Conservation (phyloP, 2,797 vertebrate species). For the Falco columbarius region DNA sequence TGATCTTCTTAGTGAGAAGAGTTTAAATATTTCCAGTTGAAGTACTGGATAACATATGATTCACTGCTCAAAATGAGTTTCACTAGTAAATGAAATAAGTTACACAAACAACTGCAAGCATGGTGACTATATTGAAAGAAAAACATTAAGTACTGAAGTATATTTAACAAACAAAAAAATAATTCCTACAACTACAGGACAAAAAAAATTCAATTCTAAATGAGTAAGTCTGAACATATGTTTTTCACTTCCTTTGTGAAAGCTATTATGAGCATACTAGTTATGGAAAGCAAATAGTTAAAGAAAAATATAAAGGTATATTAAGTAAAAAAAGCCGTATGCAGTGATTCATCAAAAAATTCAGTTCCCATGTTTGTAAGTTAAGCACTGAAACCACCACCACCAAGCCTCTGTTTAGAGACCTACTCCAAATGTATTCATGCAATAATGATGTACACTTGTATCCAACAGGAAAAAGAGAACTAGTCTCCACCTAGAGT, state of each 20-base stretch:
- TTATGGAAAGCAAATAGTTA: background rate
- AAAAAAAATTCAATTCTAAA: background rate
- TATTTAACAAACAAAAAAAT: background rate
- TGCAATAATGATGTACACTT: background rate
- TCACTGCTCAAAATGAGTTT: conserved; percentile 14
- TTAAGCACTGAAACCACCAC: background rate
- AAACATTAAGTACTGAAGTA: background rate
- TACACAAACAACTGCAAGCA: background rate
- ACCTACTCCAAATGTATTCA: background rate
- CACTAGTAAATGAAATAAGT: background rate
- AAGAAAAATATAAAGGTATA: background rate
- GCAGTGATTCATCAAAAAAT: background rate
- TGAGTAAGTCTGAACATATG: background rate
- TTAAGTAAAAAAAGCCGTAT: background rate
- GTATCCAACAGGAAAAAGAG: background rate
- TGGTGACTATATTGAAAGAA: background rate
- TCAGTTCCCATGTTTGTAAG: background rate
- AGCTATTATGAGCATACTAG: background rate
- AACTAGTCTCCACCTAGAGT: background rate
- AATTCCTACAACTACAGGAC: background rate
- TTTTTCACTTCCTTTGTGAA: background rate
- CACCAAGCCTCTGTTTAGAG: background rate
- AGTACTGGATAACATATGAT: background rate
- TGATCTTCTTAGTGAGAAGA: background rate
- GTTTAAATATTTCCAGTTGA: background rate